These are phyloP conservation scores for Gambusia affinis DNA, from an alignment of 2,113 vertebrate genomes.

Conservation along the genomic window DNA sequence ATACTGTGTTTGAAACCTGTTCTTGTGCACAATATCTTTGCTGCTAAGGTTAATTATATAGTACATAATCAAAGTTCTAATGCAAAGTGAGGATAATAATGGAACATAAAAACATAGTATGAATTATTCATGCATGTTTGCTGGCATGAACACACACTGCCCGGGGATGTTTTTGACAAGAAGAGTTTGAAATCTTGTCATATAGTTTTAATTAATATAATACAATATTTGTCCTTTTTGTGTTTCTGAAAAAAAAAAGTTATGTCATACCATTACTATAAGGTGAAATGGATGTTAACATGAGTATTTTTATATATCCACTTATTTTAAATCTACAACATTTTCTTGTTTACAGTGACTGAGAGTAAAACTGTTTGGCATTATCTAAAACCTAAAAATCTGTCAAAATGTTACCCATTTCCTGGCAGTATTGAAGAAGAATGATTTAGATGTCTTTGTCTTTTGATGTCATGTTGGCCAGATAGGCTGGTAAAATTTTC, in stretches of 20 bases:
- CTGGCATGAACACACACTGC: slow-evolving; percentile 32
- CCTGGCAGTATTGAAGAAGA: neutral
- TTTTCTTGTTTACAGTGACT: neutral
- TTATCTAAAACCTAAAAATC: neutral
- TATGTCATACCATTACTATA: neutral
- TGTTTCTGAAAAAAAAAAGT: neutral
- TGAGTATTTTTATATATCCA: neutral
- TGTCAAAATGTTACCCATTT: neutral
- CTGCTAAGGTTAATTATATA: slow-evolving; percentile 25
- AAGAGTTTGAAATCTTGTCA: slow-evolving; percentile 28
- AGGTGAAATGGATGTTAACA: neutral
- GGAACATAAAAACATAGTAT: slow-evolving; percentile 20
- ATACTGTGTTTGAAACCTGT: neutral
- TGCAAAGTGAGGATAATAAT: slow-evolving; percentile 22
- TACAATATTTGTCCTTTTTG: neutral
- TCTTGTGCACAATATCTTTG: neutral
- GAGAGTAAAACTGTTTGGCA: neutral
- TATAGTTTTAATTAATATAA: slow-evolving; percentile 16
- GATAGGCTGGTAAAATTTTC: too few relatives aligned
- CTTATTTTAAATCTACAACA: neutral
- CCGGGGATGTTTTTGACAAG: slow-evolving; percentile 36
- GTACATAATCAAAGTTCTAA: slow-evolving; percentile 17
- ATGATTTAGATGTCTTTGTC: too few relatives aligned
- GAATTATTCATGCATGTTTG: slow-evolving; percentile 58
- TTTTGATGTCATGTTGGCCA: too few relatives aligned